A percentile compares a stretch with the other conserved stretches of the same genome.
phyloP scores from a whole-genome alignment of 2,888 invertebrate genomes.

The Agrilus cyanescens region DNA sequence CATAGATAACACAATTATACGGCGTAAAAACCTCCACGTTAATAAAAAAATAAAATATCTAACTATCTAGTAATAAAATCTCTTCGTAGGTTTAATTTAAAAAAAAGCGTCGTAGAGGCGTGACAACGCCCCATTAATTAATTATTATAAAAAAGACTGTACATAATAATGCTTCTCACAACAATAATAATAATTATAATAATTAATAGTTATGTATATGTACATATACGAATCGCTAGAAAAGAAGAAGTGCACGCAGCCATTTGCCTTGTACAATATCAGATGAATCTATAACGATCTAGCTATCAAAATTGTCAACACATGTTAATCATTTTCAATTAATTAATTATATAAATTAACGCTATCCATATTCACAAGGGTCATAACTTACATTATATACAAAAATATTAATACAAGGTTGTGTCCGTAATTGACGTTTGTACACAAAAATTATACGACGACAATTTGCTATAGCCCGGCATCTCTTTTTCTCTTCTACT shows the following conservation, averaged over 20 bases:
- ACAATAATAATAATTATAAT: conserved; percentile 24
- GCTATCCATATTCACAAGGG: conserved; percentile 37
- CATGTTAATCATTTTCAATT: conserved; percentile 35
- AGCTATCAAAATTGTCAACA: conserved; percentile 39
- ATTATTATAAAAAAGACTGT: conserved; percentile 24
- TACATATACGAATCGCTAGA: too few species aligned
- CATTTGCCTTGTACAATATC: conserved; percentile 38
- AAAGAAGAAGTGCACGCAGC: conserved; percentile 33
- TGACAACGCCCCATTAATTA: conserved; percentile 23
- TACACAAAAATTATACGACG: conserved; percentile 33
- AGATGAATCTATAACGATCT: conserved; percentile 37
- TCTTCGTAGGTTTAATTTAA: conserved; percentile 29
- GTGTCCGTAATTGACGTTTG: conserved; percentile 44
- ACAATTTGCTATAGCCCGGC: conserved; percentile 17
- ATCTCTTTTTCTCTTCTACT: too few species aligned
- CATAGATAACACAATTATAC: conserved; percentile 21
- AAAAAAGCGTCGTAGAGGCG: conserved; percentile 22
- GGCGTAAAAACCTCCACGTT: conserved; percentile 28
- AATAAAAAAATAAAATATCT: conserved; percentile 34
- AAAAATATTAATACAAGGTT: conserved; percentile 42
- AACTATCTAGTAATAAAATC: conserved; percentile 28
- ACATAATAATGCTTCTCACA: conserved; percentile 33
- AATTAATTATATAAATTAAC: conserved; percentile 39
- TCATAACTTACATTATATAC: conserved; percentile 43
- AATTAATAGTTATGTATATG: too few species aligned